A percentile compares a stretch with the other conserved stretches of the same genome.
Conservation (phyloP, 2,113 vertebrate genomes). For the Campylomormyrus numenius region DNA sequence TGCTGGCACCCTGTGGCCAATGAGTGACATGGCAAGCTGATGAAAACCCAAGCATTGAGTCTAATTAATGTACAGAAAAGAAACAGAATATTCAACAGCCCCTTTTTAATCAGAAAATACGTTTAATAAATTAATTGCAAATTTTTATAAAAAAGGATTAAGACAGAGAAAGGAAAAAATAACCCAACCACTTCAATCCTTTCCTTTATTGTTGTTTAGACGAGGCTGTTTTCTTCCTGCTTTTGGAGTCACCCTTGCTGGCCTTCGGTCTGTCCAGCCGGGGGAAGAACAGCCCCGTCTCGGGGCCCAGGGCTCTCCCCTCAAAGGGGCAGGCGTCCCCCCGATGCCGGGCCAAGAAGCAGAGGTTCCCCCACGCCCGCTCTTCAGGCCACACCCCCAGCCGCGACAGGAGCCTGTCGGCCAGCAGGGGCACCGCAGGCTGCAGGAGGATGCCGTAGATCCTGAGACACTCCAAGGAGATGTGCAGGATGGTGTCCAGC, state of each 20-base stretch:
- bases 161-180: not conserved
- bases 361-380: constrained; percentile 56
- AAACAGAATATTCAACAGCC: not conserved
- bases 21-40: not conserved
- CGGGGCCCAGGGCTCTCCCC: constrained; percentile 71
- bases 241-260: constrained; percentile 34
- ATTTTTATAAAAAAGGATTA: not conserved
- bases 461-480: constrained; percentile 80
- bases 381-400: constrained; percentile 64
- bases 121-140: not conserved
- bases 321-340: constrained; percentile 69
- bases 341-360: constrained; percentile 63
- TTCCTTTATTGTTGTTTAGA: constrained; percentile 7
- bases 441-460: constrained; percentile 81
- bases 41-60: not conserved
- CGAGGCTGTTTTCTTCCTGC: constrained; percentile 29
- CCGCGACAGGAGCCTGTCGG: constrained; percentile 72
- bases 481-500: constrained; percentile 77
- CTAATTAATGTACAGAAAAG: not conserved
- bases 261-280: constrained; percentile 58
- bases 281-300: constrained; percentile 75
- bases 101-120: not conserved
- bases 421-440: constrained; percentile 69
- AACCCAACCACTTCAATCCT: not conserved
- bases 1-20: not conserved